Base-by-base conservation (phyloP, 1,140 invertebrate genomes). In the Manduca sexta region DNA sequence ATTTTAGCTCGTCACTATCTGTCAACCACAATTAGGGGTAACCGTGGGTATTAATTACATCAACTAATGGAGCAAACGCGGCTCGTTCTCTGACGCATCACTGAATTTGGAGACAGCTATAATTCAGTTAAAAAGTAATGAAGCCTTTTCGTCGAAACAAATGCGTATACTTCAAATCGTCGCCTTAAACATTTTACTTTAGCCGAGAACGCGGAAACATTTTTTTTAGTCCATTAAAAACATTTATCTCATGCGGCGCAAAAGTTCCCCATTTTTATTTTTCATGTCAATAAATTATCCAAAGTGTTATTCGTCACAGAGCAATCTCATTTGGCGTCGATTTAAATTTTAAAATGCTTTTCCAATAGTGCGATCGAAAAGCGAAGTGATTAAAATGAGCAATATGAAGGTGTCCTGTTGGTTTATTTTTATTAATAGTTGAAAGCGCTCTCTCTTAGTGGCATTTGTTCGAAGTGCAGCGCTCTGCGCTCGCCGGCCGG, bases 21-120 rank as follows among this genome's bases (percentile, higher is more conserved):
- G 60, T 72, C 66, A 58, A 58, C 55, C 52, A 68, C 69, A 77
- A 78, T 83, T 79, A 79, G 67, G 63, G 66, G 67, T 60, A 72
- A 66, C 67, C 64, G 60, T 56, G 55, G 60, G 69, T 81, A 80
- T 84, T 81, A 78, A 81, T 80, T 84, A 84, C 75, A 76, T 67
- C 69, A 67, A 68, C 69, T 77, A 80, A 81, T 84, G 68, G 76
- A 74, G 64, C 64, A 57, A 50, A 46, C 57, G 59, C 21, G 21
- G 21, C 8, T 26, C 21, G 21, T 26, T 26, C 0, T 26, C 57
- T 56, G 56, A 72, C 58, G 51, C 57, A 57, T 63, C 64, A 60
- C 55, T 52, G 40, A 64, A 64, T 73, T 64, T 76, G 68, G 21
- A 26, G 67, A 73, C 64, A 54, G 49, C 31, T 39, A 54, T 69